phyloP scores from a whole-genome alignment of 2,113 vertebrate genomes.

The Cynocephalus volans region DNA sequence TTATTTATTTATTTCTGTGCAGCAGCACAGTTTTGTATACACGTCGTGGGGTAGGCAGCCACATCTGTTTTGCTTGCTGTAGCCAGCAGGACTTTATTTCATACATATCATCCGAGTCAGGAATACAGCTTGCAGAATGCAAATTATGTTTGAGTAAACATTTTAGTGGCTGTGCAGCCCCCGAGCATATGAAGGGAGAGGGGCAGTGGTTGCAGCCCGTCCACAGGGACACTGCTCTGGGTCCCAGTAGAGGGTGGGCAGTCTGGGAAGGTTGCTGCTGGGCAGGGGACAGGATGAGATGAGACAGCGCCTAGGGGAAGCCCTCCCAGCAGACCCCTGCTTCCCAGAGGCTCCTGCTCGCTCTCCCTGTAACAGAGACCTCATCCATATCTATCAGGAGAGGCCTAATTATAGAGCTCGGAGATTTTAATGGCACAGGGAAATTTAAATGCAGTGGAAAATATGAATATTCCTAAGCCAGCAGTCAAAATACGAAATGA shows the following conservation, averaged over 20 bases:
- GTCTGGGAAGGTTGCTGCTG: conserved; percentile 69
- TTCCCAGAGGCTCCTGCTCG: conserved; percentile 82
- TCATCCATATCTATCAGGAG: conserved; percentile 90
- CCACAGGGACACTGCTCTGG: conserved; percentile 34
- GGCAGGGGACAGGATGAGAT: conserved; percentile 66
- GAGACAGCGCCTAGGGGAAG: conserved; percentile 73
- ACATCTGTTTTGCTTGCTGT: conserved; percentile 70
- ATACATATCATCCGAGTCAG: conserved; percentile 60
- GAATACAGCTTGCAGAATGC: conserved; percentile 51
- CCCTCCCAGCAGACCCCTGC: conserved; percentile 78
- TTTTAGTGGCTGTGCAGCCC: not conserved
- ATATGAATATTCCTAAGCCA: conserved; percentile 89
- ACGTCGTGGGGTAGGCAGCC: not conserved
- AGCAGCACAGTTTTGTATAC: not conserved
- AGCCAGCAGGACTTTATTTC: conserved; percentile 64
- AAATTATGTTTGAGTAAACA: conserved; percentile 62
- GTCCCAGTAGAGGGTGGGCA: conserved; percentile 23
- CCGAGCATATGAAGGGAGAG: not conserved
- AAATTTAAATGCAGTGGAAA: conserved; percentile 91
- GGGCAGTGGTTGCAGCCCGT: not conserved
- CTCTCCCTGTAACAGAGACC: conserved; percentile 85
- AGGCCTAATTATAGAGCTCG: conserved; percentile 91
- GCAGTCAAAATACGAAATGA: conserved; percentile 86
- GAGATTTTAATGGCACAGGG: conserved; percentile 91
- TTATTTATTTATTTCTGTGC: conserved; percentile 64